Percentiles rank a stretch among this genome's conserved stretches.
Evolutionary conservation across 2,113 vertebrate genomes (phyloP).

Genomic region (Vidua macroura): DNA sequence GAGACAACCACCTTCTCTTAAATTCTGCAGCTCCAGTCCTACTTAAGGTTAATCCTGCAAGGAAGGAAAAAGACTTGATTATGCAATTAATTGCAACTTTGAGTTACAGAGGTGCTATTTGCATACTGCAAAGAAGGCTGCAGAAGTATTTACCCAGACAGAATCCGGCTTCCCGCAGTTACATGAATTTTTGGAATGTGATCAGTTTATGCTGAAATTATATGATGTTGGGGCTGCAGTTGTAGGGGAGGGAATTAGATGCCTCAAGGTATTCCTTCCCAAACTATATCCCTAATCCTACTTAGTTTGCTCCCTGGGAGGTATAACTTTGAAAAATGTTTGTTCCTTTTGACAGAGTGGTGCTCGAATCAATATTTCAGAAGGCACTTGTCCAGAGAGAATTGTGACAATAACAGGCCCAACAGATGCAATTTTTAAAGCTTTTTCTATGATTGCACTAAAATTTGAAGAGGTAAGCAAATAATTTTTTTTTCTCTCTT

Average conservation of each 20-base stretch:
- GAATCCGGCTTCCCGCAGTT: neutral
- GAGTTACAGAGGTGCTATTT: neutral
- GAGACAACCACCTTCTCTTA: neutral
- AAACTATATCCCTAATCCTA: neutral
- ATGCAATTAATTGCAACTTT: neutral
- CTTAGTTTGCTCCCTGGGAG: neutral
- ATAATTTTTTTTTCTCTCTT: neutral
- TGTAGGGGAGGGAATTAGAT: neutral
- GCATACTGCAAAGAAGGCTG: neutral
- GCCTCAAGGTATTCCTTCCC: neutral
- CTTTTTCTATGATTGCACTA: slow-evolving; percentile 92
- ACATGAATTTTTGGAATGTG: neutral
- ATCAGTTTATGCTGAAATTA: slow-evolving; percentile 14
- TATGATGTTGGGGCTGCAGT: neutral
- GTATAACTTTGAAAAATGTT: slow-evolving; percentile 2
- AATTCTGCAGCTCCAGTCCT: neutral
- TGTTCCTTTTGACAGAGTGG: slow-evolving; percentile 81
- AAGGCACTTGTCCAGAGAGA: slow-evolving; percentile 90
- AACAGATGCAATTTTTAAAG: slow-evolving; percentile 91
- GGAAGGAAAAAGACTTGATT: neutral
- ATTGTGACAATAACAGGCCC: slow-evolving; percentile 93
- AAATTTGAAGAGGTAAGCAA: slow-evolving; percentile 91
- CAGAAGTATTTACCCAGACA: neutral
- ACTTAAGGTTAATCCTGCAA: neutral
- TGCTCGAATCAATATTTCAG: slow-evolving; percentile 93